These are phyloP conservation scores for Lamprologus sp. DNA, from an alignment of 2,113 vertebrate species.

Conservation along the genomic window DNA sequence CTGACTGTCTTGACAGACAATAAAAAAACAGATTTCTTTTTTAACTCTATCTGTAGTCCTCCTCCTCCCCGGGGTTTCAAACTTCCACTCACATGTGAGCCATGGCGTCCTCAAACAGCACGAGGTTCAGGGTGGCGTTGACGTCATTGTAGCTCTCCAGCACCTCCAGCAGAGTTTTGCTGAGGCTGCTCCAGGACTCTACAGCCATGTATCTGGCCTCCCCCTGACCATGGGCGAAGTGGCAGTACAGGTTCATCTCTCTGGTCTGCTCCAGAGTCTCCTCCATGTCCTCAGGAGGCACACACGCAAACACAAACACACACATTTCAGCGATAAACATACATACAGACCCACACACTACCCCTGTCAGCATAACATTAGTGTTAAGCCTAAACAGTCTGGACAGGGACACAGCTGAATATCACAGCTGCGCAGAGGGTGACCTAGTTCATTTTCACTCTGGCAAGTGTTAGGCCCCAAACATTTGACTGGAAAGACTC, in stretches of 20 bases:
- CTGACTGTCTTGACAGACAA: not conserved
- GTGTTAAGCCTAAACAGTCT: conserved; percentile 34
- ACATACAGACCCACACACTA: conserved; percentile 9
- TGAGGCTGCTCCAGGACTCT: conserved; percentile 80
- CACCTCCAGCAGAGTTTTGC: conserved; percentile 78
- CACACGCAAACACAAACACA: not conserved
- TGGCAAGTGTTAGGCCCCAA: not conserved
- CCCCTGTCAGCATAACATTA: conserved; percentile 32
- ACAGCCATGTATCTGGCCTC: conserved; percentile 82
- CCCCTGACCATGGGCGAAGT: conserved; percentile 80
- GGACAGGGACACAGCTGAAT: conserved; percentile 53
- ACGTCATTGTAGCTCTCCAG: conserved; percentile 88
- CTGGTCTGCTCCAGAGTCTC: conserved; percentile 68
- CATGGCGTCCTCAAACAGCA: conserved; percentile 95
- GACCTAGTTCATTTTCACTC: conserved; percentile 51
- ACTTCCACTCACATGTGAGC: conserved; percentile 81
- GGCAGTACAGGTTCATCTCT: conserved; percentile 83
- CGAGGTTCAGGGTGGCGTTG: conserved; percentile 84
- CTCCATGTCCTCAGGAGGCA: conserved; percentile 69
- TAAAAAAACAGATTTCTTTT: not conserved
- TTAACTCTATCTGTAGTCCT: not conserved
- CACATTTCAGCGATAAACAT: conserved; percentile 6
- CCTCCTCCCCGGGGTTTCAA: not conserved
- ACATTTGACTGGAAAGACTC: not conserved
- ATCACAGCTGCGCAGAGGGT: conserved; percentile 29